Evolutionary conservation across 2,113 vertebrate genomes (phyloP), one percentile per base, ranked within the genome.

Genomic region (Morone chrysops): DNA sequence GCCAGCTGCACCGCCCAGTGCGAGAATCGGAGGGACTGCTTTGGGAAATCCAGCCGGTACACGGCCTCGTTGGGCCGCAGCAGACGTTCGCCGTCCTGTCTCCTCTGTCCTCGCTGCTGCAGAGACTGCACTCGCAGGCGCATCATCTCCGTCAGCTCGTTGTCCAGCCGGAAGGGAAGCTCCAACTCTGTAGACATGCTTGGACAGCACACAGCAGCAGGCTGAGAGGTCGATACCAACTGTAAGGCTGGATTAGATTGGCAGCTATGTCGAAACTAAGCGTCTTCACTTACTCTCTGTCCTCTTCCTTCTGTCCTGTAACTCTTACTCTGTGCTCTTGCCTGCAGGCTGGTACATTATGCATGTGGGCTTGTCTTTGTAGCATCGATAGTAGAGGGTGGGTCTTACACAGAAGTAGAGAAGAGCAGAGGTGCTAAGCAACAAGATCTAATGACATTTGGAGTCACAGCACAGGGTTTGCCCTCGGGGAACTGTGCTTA

Each of bases 61-160:
- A 99, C 66, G 0, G 94, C 93, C 91, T 99, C 97, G 0, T 96
- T 89, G 7, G 96, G 92, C 6, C 0, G 81, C 74, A 98, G 96
- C 81, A 99, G 94, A 14, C 95, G 96, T 92, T 99, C 97, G 0
- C 97, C 97, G 0, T 98, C 97, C 95, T 97, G 97, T 16, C 96
- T 92, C 87, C 90, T 96, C 89, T 87, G 7, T 0, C 95, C 95
- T 0, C 90, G 96, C 83, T 97, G 97, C 90, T 96, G 96, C 86
- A 99, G 96, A 66, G 96, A 97, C 89, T 97, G 96, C 38, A 92
- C 95, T 0, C 97, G 94, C 78, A 97, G 94, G 4, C 94, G 85
- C 98, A 98, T 97, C 95, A 96, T 91, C 82, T 80, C 93, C 0
- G 96, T 97, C 92, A 99, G 96, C 81, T 96, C 91, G 12, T 68